Percentiles rank a stretch among this genome's conserved stretches.
Evolutionary conservation across 2,888 invertebrate genomes (phyloP).

Genomic region (Troides helena): DNA sequence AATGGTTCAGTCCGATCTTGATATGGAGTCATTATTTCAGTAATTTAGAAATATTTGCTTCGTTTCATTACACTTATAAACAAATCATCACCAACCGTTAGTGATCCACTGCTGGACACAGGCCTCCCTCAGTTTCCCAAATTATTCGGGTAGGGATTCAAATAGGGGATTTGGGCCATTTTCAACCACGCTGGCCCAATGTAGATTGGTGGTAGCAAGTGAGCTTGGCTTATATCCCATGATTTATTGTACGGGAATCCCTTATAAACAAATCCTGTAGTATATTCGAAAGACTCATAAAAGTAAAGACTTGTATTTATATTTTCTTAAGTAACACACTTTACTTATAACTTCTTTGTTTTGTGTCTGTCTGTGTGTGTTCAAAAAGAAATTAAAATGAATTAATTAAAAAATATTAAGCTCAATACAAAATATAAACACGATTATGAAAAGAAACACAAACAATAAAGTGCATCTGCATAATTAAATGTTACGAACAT

Average conservation of each 20-base stretch:
- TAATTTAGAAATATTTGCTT: neutral
- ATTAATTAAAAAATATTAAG: neutral
- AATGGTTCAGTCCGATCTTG: neutral
- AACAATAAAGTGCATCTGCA: constrained; percentile 22
- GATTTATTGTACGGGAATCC: neutral
- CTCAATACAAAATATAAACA: neutral
- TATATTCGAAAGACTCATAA: neutral
- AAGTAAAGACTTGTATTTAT: neutral
- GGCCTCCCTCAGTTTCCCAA: too few species aligned
- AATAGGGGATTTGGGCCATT: too few species aligned
- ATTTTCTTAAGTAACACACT: too few species aligned
- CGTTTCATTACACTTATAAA: neutral
- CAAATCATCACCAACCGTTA: neutral
- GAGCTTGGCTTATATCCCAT: too few species aligned
- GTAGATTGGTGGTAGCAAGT: too few species aligned
- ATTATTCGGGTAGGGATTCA: too few species aligned
- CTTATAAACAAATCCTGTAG: neutral
- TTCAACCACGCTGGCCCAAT: too few species aligned
- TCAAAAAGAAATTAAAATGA: neutral
- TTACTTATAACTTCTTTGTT: too few species aligned
- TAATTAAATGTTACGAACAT: constrained; percentile 30
- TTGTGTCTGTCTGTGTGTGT: neutral
- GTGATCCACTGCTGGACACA: too few species aligned
- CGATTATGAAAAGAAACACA: constrained; percentile 1
- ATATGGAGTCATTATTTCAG: too few species aligned